These are phyloP conservation scores for Phymorhynchus buccinoides DNA, from an alignment of 1,140 invertebrate genomes.

Conservation along the genomic window DNA sequence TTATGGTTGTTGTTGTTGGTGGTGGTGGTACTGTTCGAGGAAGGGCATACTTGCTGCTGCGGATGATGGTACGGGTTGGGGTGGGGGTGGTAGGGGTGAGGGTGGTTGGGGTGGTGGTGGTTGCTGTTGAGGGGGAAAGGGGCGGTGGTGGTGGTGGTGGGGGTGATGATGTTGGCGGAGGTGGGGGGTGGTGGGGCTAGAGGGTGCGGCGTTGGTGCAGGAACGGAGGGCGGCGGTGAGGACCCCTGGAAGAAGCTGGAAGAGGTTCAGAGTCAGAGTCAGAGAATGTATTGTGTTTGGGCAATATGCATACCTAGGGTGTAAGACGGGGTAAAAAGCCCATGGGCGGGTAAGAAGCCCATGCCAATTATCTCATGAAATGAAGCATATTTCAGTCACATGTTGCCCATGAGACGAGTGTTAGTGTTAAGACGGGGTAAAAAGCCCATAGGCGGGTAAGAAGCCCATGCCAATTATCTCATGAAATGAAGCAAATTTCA, in stretches of 20 bases:
- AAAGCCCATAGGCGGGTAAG: too few species aligned
- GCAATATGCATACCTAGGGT: too few species aligned
- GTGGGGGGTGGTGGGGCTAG: neutral
- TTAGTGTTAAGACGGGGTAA: too few species aligned
- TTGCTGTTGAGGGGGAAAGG: neutral
- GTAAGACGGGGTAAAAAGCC: too few species aligned
- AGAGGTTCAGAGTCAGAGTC: too few species aligned
- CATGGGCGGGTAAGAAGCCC: too few species aligned
- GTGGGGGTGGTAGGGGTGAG: neutral
- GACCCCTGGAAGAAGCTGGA: neutral
- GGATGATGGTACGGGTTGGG: neutral
- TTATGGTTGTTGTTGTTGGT: neutral
- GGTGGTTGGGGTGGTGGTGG: neutral
- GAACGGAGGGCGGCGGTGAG: neutral
- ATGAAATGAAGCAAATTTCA: too few species aligned
- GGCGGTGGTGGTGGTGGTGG: neutral
- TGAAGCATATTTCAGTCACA: too few species aligned
- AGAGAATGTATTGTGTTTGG: too few species aligned
- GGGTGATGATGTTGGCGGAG: neutral
- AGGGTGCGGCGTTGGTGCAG: neutral
- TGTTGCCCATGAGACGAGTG: too few species aligned
- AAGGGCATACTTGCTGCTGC: slow-evolving; percentile 22
- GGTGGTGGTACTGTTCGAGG: neutral
- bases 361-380: too few species aligned
- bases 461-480: too few species aligned